Percentiles rank a stretch among this genome's conserved stretches.
phyloP scores from a whole-genome alignment of 1,140 invertebrate genomes.

The Drosophila truncata region DNA sequence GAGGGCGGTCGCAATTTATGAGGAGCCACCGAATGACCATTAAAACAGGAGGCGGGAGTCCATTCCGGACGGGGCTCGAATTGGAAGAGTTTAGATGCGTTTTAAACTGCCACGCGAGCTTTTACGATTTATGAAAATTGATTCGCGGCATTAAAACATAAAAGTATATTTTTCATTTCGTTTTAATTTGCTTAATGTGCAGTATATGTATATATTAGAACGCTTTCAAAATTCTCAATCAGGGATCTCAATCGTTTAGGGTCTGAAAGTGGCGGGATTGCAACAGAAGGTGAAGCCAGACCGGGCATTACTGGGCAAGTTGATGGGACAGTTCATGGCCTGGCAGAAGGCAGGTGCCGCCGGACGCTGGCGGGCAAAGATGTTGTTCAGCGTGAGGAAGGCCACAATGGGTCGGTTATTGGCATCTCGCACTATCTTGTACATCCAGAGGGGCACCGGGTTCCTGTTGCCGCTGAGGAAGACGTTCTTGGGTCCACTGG shows the following conservation, averaged over 20 bases:
- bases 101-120: constrained; percentile 46
- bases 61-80: constrained; percentile 42
- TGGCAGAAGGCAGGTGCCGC: constrained; percentile 25
- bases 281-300: constrained; percentile 45
- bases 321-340: constrained; percentile 23
- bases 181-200: constrained; percentile 41
- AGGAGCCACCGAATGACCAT: constrained; percentile 74
- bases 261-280: constrained; percentile 37
- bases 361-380: constrained; percentile 24
- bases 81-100: constrained; percentile 32
- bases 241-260: neutral
- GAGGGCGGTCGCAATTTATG: constrained; percentile 60
- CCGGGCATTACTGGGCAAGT: neutral
- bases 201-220: neutral
- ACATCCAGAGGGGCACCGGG: constrained; percentile 54
- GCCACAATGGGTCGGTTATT: constrained; percentile 4
- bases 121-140: constrained; percentile 81
- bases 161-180: constrained; percentile 49
- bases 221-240: neutral
- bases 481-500: constrained; percentile 4
- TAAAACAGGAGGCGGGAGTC: constrained; percentile 60
- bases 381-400: constrained; percentile 53
- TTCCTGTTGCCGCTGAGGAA: constrained; percentile 35
- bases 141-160: constrained; percentile 38
- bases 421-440: constrained; percentile 37